Conservation (phyloP, 1,140 invertebrate genomes). For the Halyomorpha halys region DNA sequence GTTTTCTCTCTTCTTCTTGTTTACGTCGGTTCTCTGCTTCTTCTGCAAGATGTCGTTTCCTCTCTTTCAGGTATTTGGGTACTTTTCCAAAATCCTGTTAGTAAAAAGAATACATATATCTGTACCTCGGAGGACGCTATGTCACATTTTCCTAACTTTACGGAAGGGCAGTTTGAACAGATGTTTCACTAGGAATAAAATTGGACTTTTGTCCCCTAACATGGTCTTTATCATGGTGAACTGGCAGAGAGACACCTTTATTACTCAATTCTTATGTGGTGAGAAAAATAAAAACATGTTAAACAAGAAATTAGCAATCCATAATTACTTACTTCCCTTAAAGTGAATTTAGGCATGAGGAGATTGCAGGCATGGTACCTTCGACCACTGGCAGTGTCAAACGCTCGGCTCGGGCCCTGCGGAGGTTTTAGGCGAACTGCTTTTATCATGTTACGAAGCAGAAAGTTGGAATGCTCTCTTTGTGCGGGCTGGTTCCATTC, state of each 20-base stretch:
- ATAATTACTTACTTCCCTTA: neutral
- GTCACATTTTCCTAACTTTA: too few relatives aligned
- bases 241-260: too few relatives aligned
- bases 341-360: constrained; percentile 3
- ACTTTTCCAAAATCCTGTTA: constrained; percentile 17
- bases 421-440: neutral
- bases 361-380: constrained; percentile 12
- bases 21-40: neutral
- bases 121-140: too few relatives aligned
- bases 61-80: constrained; percentile 4
- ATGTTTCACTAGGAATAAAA: too few relatives aligned
- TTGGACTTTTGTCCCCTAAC: too few relatives aligned
- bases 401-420: constrained; percentile 4
- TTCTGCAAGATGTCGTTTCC: neutral
- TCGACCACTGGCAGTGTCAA: neutral
- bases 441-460: neutral
- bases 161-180: too few relatives aligned
- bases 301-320: too few relatives aligned
- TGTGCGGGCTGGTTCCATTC: neutral
- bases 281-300: too few relatives aligned
- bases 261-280: too few relatives aligned
- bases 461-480: neutral
- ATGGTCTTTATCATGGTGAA: too few relatives aligned
- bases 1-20: neutral
- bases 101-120: neutral